These are phyloP conservation scores for Chrysolina oricalcia DNA, from an alignment of 2,888 invertebrate species.

Conservation along the genomic window DNA sequence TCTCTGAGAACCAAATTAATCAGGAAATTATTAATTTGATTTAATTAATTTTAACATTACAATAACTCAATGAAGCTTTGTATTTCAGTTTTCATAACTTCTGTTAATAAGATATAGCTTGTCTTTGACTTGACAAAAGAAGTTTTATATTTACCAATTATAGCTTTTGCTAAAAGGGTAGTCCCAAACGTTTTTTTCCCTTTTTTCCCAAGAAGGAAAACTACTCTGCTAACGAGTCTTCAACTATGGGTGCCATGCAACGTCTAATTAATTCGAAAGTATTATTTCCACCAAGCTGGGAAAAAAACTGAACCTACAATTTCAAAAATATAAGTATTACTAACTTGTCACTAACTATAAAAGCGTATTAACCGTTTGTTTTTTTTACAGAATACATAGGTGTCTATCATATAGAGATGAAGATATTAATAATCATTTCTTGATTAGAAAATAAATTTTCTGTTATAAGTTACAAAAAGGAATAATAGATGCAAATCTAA, in stretches of 20 bases:
- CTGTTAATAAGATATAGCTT: too few species aligned
- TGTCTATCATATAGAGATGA: background rate
- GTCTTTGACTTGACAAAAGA: too few species aligned
- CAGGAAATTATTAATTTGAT: too few species aligned
- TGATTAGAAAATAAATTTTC: background rate
- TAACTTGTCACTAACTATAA: background rate
- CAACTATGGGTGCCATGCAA: background rate
- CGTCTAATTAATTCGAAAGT: background rate
- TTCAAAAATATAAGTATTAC: background rate
- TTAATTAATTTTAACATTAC: too few species aligned
- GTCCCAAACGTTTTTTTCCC: too few species aligned
- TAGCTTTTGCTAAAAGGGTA: too few species aligned
- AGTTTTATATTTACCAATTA: too few species aligned
- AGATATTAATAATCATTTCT: background rate
- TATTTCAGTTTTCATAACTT: too few species aligned
- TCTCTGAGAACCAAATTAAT: too few species aligned
- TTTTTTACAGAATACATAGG: background rate
- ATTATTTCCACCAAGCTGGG: background rate
- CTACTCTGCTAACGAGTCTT: background rate
- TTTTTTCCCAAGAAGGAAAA: background rate
- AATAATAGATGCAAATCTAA: background rate
- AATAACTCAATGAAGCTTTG: too few species aligned
- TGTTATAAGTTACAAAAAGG: background rate
- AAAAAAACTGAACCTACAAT: background rate
- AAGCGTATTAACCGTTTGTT: background rate